Evolutionary conservation across 2,113 vertebrate species (phyloP).

Genomic region (Condylura cristata): DNA sequence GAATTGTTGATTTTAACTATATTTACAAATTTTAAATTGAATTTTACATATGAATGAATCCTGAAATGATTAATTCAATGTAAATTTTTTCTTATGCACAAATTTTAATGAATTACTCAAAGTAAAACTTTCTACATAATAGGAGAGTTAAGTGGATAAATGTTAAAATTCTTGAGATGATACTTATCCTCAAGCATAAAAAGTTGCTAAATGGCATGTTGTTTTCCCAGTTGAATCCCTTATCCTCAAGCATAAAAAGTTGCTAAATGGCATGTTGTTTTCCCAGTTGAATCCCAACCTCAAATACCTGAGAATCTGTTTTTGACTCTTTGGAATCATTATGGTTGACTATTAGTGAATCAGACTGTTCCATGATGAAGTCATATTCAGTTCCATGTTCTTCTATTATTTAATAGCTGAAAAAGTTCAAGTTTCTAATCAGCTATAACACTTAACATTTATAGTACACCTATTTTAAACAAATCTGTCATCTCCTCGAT

Average conservation of each 20-base stretch:
- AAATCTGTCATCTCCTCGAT: background rate
- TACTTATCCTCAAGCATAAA: slow-evolving; percentile 12
- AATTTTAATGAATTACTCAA: background rate
- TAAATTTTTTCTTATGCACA: background rate
- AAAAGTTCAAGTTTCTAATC: slow-evolving; percentile 70
- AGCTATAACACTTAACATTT: slow-evolving; percentile 40
- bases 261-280: slow-evolving; percentile 14
- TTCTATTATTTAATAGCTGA: slow-evolving; percentile 81
- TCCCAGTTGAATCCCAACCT: slow-evolving; percentile 72
- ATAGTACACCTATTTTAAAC: background rate
- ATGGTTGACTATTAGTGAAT: slow-evolving; percentile 73
- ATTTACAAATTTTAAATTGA: slow-evolving; percentile 40
- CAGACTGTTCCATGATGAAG: slow-evolving; percentile 66
- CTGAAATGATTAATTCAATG: slow-evolving; percentile 35
- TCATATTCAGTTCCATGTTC: slow-evolving; percentile 77
- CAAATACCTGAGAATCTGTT: slow-evolving; percentile 59
- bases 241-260: slow-evolving; percentile 21
- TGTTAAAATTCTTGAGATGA: slow-evolving; percentile 2
- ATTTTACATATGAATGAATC: background rate
- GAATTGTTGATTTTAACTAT: slow-evolving; percentile 37
- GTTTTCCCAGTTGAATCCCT: slow-evolving; percentile 26
- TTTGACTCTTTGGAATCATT: slow-evolving; percentile 66
- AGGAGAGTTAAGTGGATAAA: background rate
- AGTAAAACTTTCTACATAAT: slow-evolving; percentile 15
- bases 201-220: slow-evolving; percentile 4